These are phyloP conservation scores for Gymnothorax reevesii DNA, from an alignment of 2,797 vertebrate genomes.

Conservation along the genomic window DNA sequence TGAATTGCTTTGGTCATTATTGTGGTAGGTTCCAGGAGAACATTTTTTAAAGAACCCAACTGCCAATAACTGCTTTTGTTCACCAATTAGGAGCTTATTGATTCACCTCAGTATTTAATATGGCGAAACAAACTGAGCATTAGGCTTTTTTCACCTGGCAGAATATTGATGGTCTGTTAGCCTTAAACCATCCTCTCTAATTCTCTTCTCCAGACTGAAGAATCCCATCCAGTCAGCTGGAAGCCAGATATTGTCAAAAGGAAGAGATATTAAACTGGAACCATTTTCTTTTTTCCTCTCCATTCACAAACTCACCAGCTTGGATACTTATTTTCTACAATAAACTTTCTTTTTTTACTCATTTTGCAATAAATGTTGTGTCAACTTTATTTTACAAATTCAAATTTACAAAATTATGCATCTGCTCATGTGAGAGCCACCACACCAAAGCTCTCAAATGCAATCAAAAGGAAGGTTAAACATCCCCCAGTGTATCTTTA, in stretches of 20 bases:
- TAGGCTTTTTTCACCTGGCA: no score
- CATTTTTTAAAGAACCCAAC: no score
- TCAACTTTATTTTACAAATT: constrained; percentile 12
- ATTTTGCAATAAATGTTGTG: not conserved
- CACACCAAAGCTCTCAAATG: not conserved
- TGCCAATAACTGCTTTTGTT: no score
- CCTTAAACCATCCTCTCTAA: not conserved
- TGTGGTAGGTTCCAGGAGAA: no score
- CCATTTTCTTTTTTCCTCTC: constrained; percentile 40
- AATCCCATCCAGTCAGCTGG: constrained; percentile 96
- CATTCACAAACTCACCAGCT: constrained; percentile 42
- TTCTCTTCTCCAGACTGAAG: constrained; percentile 84
- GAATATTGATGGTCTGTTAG: not conserved
- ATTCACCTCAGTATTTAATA: no score
- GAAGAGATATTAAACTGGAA: constrained; percentile 84
- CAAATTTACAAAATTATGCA: not conserved
- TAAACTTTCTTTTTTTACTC: not conserved
- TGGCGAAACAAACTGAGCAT: no score
- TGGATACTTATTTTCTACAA: not conserved
- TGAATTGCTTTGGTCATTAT: no score
- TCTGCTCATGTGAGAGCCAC: not conserved
- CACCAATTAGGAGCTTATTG: no score
- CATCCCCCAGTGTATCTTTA: not conserved
- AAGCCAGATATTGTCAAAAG: constrained; percentile 99
- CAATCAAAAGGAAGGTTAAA: not conserved